These are phyloP conservation scores for Thyatira batis DNA, from an alignment of 2,888 invertebrate genomes.

Conservation along the genomic window DNA sequence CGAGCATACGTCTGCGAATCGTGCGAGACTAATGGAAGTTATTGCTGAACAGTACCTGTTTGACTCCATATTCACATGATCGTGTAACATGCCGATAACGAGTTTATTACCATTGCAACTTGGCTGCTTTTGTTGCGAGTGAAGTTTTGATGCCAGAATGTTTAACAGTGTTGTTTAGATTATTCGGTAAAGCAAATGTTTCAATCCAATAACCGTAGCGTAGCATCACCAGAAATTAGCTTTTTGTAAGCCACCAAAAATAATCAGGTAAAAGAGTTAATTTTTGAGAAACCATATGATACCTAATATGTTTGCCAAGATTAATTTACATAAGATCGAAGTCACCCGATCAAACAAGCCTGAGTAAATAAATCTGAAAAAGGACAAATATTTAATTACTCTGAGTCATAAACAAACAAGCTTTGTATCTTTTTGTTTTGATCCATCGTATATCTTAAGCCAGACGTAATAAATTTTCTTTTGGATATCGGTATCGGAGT, in stretches of 20 bases:
- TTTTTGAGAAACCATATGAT: no score
- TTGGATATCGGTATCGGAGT: not conserved
- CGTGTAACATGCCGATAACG: not conserved
- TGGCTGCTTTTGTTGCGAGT: not conserved
- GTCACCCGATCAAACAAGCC: not conserved
- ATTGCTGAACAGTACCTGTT: constrained; percentile 25
- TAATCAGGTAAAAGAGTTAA: no score
- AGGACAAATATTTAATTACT: not conserved
- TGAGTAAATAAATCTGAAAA: no score
- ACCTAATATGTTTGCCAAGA: no score
- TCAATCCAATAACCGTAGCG: no score
- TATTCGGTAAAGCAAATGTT: no score
- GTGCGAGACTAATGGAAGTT: constrained; percentile 44
- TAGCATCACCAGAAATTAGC: no score
- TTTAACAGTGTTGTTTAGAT: no score
- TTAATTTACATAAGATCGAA: no score
- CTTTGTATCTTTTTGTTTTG: not conserved
- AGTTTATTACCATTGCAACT: not conserved
- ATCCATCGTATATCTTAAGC: not conserved
- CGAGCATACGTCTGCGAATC: constrained; percentile 29
- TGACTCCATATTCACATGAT: constrained; percentile 16
- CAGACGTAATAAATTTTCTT: not conserved
- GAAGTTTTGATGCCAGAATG: no score
- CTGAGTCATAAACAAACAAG: not conserved
- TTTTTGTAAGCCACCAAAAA: no score